These are phyloP conservation scores for Pocillopora grandis DNA, from an alignment of 92 coral and sea anemone genomes.

Conservation along the genomic window DNA sequence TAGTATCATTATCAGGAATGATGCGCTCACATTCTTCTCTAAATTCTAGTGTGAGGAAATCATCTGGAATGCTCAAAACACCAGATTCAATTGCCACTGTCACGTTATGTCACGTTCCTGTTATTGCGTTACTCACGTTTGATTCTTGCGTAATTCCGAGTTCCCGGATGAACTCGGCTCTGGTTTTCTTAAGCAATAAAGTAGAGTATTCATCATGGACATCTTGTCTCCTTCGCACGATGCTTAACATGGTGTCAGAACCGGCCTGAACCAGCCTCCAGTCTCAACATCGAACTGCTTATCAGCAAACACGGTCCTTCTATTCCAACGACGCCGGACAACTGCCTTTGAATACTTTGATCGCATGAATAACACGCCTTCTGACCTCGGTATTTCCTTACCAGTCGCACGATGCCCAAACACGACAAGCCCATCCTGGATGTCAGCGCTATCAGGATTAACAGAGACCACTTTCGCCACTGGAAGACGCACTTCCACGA, in stretches of 20 bases:
- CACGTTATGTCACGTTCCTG: constrained; percentile 16
- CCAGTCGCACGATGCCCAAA: constrained; percentile 9
- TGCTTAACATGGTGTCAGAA: too few relatives aligned
- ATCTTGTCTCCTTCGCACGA: not conserved
- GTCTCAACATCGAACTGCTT: too few relatives aligned
- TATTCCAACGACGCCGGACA: too few relatives aligned
- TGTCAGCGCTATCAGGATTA: constrained; percentile 19
- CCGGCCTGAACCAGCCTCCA: too few relatives aligned
- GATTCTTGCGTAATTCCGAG: not conserved
- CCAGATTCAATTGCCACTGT: constrained; percentile 59
- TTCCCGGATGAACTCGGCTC: not conserved
- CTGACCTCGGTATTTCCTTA: too few relatives aligned
- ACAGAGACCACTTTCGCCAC: constrained; percentile 29
- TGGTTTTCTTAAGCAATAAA: not conserved
- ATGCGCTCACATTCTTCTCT: constrained; percentile 58
- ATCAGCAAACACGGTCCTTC: too few relatives aligned
- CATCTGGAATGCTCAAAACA: constrained; percentile 33
- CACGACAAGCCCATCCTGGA: constrained; percentile 25
- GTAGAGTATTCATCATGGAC: not conserved
- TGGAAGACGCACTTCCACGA: constrained; percentile 30
- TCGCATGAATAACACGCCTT: too few relatives aligned
- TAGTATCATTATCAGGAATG: constrained; percentile 52
- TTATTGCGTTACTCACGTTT: not conserved
- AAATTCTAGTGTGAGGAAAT: constrained; percentile 49
- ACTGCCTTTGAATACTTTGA: too few relatives aligned